Evolutionary conservation across 2,113 vertebrate genomes (phyloP).

Genomic region (Anas platyrhynchos): DNA sequence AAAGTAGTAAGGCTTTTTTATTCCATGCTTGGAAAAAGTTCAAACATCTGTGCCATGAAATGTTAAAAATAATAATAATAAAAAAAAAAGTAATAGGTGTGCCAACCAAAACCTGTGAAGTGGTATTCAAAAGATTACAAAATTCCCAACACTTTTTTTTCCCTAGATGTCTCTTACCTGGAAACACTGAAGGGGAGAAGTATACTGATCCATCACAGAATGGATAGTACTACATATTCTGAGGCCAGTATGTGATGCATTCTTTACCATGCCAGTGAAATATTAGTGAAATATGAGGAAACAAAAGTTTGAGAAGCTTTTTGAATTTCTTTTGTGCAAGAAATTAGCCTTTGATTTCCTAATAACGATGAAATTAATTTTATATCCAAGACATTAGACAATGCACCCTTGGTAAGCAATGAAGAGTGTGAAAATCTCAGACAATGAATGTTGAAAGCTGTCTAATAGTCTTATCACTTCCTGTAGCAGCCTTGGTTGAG

Average conservation of each 20-base stretch:
- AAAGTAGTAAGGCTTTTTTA: neutral
- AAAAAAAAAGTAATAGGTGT: neutral
- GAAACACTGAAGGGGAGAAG: neutral
- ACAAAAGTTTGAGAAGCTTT: neutral
- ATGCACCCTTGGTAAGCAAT: neutral
- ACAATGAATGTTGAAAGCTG: constrained; percentile 3
- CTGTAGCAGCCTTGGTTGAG: constrained; percentile 18
- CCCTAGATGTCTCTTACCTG: neutral
- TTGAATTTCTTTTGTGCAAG: neutral
- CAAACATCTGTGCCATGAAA: neutral
- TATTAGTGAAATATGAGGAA: neutral
- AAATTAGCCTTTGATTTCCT: neutral
- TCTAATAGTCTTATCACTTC: constrained; percentile 40
- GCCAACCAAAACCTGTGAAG: neutral
- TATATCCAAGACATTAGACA: neutral
- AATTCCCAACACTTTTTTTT: neutral
- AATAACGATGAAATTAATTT: constrained; percentile 9
- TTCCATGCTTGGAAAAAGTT: neutral
- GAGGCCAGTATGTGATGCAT: neutral
- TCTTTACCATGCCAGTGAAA: neutral
- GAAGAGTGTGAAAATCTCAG: neutral
- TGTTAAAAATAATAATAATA: no score
- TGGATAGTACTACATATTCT: neutral
- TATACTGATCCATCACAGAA: neutral
- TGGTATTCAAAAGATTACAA: neutral